phyloP scores from a whole-genome alignment of 2,113 vertebrate species.

The human region GRCh38 chr3:159769001-159769500 shows the following conservation, averaged over 20 bases:
- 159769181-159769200: accelerated
- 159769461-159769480: not conserved
- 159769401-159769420: not conserved
- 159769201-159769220: not conserved
- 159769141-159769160: not conserved
- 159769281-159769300: accelerated
- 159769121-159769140: not conserved
- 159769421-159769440: not conserved
- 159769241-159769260: not conserved
- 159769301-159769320: not conserved
- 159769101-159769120: not conserved
- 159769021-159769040: not conserved
- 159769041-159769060: not conserved
- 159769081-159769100: accelerated
- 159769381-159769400: not conserved
- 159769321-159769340: not conserved
- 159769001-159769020: not conserved
- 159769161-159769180: not conserved
- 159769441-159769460: not conserved
- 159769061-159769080: not conserved
- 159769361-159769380: not conserved
- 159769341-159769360: not conserved
- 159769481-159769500: too few species aligned
- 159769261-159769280: not conserved
- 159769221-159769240: not conserved